phyloP scores from a whole-genome alignment of 2,113 vertebrate genomes.

The Esox niger region DNA sequence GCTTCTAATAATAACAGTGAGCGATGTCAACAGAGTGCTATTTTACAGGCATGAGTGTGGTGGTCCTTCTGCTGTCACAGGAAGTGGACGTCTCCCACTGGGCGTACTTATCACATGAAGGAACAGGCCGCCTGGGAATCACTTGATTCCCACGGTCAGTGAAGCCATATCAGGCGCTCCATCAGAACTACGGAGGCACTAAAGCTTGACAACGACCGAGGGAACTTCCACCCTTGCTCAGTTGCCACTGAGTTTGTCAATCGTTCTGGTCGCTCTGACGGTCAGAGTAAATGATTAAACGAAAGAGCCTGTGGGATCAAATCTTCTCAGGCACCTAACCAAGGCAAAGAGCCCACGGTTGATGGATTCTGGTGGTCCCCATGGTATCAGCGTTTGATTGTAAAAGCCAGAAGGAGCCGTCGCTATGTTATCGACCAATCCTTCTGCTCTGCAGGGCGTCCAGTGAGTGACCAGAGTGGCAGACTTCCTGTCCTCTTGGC shows the following conservation, averaged over 20 bases:
- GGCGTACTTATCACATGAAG: constrained; percentile 45
- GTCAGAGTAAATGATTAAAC: constrained; percentile 13
- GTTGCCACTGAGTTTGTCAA: constrained; percentile 3
- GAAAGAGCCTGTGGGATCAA: constrained; percentile 7
- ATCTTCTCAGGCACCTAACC: constrained; percentile 2
- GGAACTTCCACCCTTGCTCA: constrained; percentile 20
- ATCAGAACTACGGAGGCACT: constrained; percentile 36
- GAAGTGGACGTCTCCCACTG: constrained; percentile 53
- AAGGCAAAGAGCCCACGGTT: not conserved
- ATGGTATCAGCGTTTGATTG: constrained; percentile 11
- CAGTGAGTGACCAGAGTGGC: constrained; percentile 29
- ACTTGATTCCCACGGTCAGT: constrained; percentile 54
- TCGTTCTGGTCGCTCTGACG: constrained; percentile 14
- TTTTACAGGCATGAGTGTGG: constrained; percentile 45
- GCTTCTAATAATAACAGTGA: too few relatives aligned
- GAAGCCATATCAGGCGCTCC: constrained; percentile 39
- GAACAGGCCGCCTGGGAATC: constrained; percentile 53
- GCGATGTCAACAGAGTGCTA: constrained; percentile 29
- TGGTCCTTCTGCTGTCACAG: constrained; percentile 39
- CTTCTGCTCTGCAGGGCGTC: constrained; percentile 12
- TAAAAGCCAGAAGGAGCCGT: constrained; percentile 23
- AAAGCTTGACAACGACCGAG: not conserved
- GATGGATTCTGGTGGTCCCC: constrained; percentile 2
- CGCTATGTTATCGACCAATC: not conserved
- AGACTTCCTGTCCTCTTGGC: constrained; percentile 41